Base-by-base conservation (phyloP, 2,888 invertebrate species). In the Limnephilus marmoratus region DNA sequence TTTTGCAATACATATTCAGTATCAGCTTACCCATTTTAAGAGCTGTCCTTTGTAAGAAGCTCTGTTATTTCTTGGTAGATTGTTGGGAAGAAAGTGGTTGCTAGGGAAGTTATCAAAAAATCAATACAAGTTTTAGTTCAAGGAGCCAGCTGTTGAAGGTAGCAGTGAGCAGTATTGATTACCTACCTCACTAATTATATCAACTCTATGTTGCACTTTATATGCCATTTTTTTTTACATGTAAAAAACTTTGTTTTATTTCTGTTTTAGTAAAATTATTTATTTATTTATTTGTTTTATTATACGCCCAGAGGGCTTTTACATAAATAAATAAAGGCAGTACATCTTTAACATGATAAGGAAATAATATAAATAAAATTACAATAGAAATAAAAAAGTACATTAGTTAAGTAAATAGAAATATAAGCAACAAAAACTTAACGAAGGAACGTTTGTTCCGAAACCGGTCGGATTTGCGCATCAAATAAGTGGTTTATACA, bases 31-130 rank as follows among this genome's bases (percentile, higher is more conserved):
- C 90, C 90, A 90, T 90, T 90, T 86, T 85, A n/a, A 86, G 91
- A 81, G 90, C 68, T 89, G 88, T 91, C 24, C 80, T 91, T 91
- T 86, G 91, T 85, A 90, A 90, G 90, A 91, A 87, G 81, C 45
- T 87, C 9, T n/a, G 80, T 89, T 68, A 68, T 68, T 68, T 91
- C 91, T 91, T 49, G 18, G 9, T 81, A 45, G 88, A 92, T 93
- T 91, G 92, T 93, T 94, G 92, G 92, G 92, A 81, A 93, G 92
- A 82, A 81, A 93, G 92, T 68, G 94, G 94, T 93, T 93, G 94
- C 94, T 94, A 95, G 87, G 93, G 94, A 92, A 86, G 90, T 90
- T 92, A 91, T 91, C 89, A 90, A 45, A 92, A 92, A 92, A 93
- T 93, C 93, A 93, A 93, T 93, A 93, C 80, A n/a, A 31, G 85